Evolutionary conservation across 2,888 invertebrate genomes (phyloP).

Genomic region (Coleophora flavipennella): DNA sequence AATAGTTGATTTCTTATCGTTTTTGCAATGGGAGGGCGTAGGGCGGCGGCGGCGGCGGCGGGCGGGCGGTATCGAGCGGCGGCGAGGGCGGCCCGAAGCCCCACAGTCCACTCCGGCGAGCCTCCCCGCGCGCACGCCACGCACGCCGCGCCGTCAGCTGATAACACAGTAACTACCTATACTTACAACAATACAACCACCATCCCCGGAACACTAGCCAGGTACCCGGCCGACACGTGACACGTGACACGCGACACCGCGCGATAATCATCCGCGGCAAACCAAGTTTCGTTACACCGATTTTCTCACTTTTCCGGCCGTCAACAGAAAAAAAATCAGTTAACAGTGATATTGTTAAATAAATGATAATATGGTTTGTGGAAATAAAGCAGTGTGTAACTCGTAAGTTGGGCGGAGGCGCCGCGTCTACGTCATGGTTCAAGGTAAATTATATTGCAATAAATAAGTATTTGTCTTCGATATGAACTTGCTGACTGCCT

Average conservation of each 20-base stretch:
- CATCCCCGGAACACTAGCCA: too few species aligned
- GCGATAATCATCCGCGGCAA: slow-evolving; percentile 14
- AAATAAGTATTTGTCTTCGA: too few species aligned
- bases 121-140: slow-evolving; percentile 29
- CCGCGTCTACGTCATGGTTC: slow-evolving; percentile 55
- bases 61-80: slow-evolving; percentile 56
- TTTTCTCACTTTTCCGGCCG: slow-evolving; percentile 20
- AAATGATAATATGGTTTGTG: slow-evolving; percentile 51
- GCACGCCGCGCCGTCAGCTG: slow-evolving; percentile 15
- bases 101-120: slow-evolving; percentile 54
- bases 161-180: slow-evolving; percentile 3
- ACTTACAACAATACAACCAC: neutral
- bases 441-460: slow-evolving; percentile 39
- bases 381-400: slow-evolving; percentile 47
- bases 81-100: slow-evolving; percentile 35
- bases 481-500: too few species aligned
- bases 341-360: slow-evolving; percentile 40
- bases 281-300: slow-evolving; percentile 3
- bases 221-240: neutral
- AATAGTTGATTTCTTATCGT: slow-evolving; percentile 46
- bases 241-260: slow-evolving; percentile 2
- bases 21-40: slow-evolving; percentile 63
- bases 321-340: slow-evolving; percentile 21
- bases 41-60: slow-evolving; percentile 37
- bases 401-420: slow-evolving; percentile 49